Percentiles rank a stretch among this genome's conserved stretches.
These are phyloP conservation scores for Uloborus plumipes DNA, from an alignment of 2,888 invertebrate genomes.

Conservation along the genomic window DNA sequence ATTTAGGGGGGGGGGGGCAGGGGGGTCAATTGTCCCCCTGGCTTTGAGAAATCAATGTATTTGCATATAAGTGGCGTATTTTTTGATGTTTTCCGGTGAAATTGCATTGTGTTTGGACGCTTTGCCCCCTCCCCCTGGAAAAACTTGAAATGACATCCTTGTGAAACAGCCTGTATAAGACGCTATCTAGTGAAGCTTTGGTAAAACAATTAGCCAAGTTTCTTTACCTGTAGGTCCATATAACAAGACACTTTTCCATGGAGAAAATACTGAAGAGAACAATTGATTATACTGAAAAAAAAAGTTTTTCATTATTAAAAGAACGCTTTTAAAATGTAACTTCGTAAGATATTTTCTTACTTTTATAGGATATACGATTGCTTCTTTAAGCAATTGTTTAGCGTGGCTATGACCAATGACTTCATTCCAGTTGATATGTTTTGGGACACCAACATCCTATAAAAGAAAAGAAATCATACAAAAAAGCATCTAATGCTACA, in stretches of 20 bases:
- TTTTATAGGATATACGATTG: constrained; percentile 81
- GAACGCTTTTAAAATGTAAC: not conserved
- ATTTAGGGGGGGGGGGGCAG: too few relatives aligned
- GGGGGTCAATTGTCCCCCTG: too few relatives aligned
- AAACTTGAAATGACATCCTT: too few relatives aligned
- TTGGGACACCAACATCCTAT: constrained; percentile 75
- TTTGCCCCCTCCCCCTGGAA: too few relatives aligned
- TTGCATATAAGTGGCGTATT: too few relatives aligned
- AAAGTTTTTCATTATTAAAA: constrained; percentile 1
- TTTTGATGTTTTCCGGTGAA: too few relatives aligned
- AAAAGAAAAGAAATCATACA: constrained; percentile 7
- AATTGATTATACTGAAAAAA: constrained; percentile 72
- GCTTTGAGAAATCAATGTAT: too few relatives aligned
- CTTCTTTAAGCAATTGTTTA: constrained; percentile 85
- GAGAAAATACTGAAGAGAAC: constrained; percentile 75
- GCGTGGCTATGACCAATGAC: constrained; percentile 83
- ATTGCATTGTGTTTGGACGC: too few relatives aligned
- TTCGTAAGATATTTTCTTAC: constrained; percentile 66
- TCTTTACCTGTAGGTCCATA: constrained; percentile 81
- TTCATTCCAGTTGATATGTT: constrained; percentile 84
- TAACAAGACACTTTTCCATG: constrained; percentile 87
- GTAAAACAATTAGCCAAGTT: not conserved
- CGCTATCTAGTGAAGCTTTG: too few relatives aligned
- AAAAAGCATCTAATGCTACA: not conserved
- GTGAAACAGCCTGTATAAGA: too few relatives aligned